A percentile compares a stretch with the other conserved stretches of the same genome.
Conservation (phyloP, 2,888 invertebrate species). For the Watsonalla cultraria region DNA sequence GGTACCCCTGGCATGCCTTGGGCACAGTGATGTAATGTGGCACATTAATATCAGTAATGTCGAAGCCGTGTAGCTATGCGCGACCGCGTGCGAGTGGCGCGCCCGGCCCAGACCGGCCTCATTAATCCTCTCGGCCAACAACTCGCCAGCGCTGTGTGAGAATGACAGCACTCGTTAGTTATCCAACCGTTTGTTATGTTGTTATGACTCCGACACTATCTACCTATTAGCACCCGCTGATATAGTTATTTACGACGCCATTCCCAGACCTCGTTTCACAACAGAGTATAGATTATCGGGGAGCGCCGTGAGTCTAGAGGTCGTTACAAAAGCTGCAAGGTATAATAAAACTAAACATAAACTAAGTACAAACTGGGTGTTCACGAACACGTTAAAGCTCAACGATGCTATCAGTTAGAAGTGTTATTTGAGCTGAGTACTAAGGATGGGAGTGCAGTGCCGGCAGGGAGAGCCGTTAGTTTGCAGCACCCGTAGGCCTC, state of each 20-base stretch:
- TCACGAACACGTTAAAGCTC: constrained; percentile 44
- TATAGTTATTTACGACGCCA: constrained; percentile 32
- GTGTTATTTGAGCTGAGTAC: constrained; percentile 46
- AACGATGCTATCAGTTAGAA: constrained; percentile 48
- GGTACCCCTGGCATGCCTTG: not conserved
- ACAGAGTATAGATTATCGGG: constrained; percentile 19
- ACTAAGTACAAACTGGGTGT: constrained; percentile 48
- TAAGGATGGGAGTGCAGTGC: constrained; percentile 34
- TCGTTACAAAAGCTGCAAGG: constrained; percentile 31
- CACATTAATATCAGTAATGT: not conserved
- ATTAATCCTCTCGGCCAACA: constrained; percentile 45
- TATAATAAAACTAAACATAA: constrained; percentile 51
- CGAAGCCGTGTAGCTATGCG: constrained; percentile 8
- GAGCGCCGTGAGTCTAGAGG: constrained; percentile 15
- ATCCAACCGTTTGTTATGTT: constrained; percentile 41
- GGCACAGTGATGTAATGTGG: not conserved
- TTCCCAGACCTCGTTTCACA: constrained; percentile 19
- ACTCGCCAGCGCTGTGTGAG: constrained; percentile 45
- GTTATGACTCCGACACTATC: constrained; percentile 51
- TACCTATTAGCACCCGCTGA: constrained; percentile 46
- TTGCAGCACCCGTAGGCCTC: constrained; percentile 2
- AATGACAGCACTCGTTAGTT: constrained; percentile 63
- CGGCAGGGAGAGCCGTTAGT: constrained; percentile 19
- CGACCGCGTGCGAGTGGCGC: constrained; percentile 21
- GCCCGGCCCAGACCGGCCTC: constrained; percentile 28